Conservation (phyloP, 2,113 vertebrate species). For the Alexandromys fortis region DNA sequence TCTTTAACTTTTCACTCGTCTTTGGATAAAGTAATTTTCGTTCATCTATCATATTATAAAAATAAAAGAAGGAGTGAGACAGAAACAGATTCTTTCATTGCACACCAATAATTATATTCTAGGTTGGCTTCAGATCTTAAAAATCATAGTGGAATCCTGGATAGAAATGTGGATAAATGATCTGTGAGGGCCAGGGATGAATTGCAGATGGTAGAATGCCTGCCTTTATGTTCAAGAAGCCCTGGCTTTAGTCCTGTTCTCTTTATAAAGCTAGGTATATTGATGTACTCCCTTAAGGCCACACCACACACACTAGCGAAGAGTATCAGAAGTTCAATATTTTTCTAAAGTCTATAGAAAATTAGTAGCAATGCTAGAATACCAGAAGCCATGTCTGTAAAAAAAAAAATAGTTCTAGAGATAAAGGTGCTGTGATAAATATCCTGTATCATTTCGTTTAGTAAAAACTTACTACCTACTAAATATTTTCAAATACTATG, state of each 20-base stretch:
- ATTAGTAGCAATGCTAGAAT: not conserved
- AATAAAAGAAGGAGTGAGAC: not conserved
- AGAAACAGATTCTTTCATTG: not conserved
- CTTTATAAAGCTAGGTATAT: too few species aligned
- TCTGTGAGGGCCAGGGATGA: not conserved
- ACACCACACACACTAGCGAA: not conserved
- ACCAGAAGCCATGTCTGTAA: not conserved
- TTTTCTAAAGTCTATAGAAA: not conserved
- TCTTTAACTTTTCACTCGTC: not conserved
- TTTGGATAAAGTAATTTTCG: not conserved
- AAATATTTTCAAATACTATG: not conserved
- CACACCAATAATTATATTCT: not conserved
- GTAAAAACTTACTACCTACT: not conserved
- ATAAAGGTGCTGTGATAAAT: not conserved
- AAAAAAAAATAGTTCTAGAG: not conserved
- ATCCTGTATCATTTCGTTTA: not conserved
- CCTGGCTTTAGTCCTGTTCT: accelerated
- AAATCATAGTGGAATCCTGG: not conserved
- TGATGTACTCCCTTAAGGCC: not conserved
- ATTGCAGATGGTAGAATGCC: not conserved
- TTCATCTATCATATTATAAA: not conserved
- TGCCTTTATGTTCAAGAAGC: not conserved
- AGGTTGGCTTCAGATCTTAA: not conserved
- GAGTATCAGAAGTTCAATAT: not conserved
- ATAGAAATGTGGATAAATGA: too few species aligned